Evolutionary conservation across 2,797 vertebrate species (phyloP).

Genomic region (Selene dorsalis): DNA sequence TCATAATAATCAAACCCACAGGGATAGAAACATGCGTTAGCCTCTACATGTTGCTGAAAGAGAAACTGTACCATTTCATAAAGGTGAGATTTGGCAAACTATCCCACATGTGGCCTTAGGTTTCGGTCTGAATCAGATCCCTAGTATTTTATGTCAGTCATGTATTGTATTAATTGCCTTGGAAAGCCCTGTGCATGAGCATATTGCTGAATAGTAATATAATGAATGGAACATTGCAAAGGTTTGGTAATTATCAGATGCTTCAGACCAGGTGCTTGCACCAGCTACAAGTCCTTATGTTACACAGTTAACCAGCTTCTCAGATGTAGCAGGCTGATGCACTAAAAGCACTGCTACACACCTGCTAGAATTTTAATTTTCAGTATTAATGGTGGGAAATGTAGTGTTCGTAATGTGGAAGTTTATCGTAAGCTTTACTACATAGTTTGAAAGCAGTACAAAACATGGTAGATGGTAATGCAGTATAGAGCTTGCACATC

Average conservation of each 20-base stretch:
- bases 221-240: constrained; percentile 17
- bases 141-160: neutral
- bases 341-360: constrained; percentile 19
- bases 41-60: neutral
- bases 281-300: constrained; percentile 38
- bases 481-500: neutral
- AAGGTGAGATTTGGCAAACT: no score
- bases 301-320: constrained; percentile 47
- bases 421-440: neutral
- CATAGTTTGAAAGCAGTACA: neutral
- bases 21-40: neutral
- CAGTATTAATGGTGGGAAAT: neutral
- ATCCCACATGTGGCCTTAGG: no score
- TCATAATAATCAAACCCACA: neutral
- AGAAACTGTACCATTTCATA: no score
- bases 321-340: constrained; percentile 32
- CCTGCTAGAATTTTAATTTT: neutral
- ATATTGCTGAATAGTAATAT: constrained; percentile 11
- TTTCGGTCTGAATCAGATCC: neutral
- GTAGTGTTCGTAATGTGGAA: neutral
- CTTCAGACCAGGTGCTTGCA: constrained; percentile 22
- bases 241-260: constrained; percentile 6
- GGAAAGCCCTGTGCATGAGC: neutral
- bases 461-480: neutral
- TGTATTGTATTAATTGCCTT: neutral